phyloP scores from a whole-genome alignment of 2,797 vertebrate species.

The Enteromius treurensis region DNA sequence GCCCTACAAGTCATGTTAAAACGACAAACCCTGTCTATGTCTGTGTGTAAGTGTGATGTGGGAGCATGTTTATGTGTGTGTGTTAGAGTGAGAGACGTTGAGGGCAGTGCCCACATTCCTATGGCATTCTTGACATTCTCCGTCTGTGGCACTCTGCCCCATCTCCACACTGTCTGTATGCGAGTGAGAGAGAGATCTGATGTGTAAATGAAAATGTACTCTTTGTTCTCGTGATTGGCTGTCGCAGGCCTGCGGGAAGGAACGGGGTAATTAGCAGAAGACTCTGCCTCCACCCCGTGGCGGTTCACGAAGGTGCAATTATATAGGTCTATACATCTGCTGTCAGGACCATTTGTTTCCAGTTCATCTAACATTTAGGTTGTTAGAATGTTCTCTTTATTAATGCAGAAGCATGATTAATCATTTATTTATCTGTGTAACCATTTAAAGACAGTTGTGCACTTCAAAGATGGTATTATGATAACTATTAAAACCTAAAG shows the following conservation, averaged over 20 bases:
- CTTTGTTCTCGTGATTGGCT: constrained; percentile 48
- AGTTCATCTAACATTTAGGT: not conserved
- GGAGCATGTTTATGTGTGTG: constrained; percentile 46
- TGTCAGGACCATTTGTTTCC: not conserved
- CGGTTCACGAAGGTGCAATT: constrained; percentile 24
- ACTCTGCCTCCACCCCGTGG: constrained; percentile 57
- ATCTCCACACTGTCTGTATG: constrained; percentile 41
- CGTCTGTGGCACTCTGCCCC: constrained; percentile 54
- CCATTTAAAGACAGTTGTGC: not conserved
- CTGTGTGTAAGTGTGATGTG: constrained; percentile 8
- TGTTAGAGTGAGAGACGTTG: not conserved
- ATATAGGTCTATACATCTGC: constrained; percentile 22
- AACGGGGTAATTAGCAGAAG: constrained; percentile 38
- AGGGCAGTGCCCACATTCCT: constrained; percentile 56
- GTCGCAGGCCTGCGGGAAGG: not conserved
- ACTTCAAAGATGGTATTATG: not conserved
- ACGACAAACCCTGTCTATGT: constrained; percentile 4
- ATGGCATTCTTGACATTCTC: constrained; percentile 56
- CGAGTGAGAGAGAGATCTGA: constrained; percentile 2
- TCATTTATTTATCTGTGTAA: not conserved
- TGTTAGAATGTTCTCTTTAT: not conserved
- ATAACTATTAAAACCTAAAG: not conserved
- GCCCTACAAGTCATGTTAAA: not conserved
- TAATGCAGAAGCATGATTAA: not conserved
- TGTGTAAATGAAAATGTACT: constrained; percentile 25